phyloP scores from a whole-genome alignment of 1,140 invertebrate genomes.

The Anastrepha obliqua region DNA sequence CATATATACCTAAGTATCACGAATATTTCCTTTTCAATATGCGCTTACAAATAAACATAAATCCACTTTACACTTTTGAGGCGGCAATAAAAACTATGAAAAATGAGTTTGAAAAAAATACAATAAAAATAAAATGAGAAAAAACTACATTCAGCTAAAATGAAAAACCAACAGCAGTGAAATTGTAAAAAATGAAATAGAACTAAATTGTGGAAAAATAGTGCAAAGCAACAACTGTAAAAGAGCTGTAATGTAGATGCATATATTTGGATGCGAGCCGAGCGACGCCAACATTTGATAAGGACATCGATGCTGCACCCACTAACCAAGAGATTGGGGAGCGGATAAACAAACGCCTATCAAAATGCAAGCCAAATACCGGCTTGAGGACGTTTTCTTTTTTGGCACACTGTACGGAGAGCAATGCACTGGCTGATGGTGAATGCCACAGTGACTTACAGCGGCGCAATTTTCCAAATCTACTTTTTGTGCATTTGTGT shows the following conservation, averaged over 20 bases:
- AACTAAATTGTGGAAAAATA: slow-evolving; percentile 37
- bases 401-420: neutral
- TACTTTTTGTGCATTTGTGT: neutral
- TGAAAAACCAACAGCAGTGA: neutral
- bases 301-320: neutral
- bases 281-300: slow-evolving; percentile 15
- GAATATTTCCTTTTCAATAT: slow-evolving; percentile 36
- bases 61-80: slow-evolving; percentile 35
- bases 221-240: neutral
- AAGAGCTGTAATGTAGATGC: neutral
- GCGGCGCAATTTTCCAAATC: neutral
- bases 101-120: neutral
- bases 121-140: neutral
- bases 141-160: neutral
- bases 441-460: slow-evolving; percentile 44
- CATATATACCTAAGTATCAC: neutral
- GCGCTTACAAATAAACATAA: slow-evolving; percentile 14
- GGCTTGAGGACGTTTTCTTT: neutral
- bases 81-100: slow-evolving; percentile 35
- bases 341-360: neutral
- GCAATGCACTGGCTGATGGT: slow-evolving; percentile 36
- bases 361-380: neutral
- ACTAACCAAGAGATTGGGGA: neutral
- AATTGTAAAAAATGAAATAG: neutral
- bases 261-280: neutral